phyloP scores from a whole-genome alignment of 2,797 vertebrate species.

The Poeciliopsis paucimaculata region DNA sequence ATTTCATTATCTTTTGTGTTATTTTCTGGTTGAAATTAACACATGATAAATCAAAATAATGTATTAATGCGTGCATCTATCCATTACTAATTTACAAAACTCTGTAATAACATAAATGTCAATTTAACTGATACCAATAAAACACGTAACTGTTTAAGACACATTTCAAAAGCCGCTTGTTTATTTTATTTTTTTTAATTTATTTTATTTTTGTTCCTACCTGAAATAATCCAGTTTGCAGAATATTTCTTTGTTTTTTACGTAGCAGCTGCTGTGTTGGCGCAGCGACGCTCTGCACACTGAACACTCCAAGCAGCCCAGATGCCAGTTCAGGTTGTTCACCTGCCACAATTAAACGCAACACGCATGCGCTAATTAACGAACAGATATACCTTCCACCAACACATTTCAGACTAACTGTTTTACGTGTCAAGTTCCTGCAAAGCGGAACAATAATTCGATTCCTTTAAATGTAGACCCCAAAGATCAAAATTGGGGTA shows the following conservation, averaged over 20 bases:
- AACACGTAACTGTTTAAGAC: background rate
- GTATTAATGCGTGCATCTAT: background rate
- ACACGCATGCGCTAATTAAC: background rate
- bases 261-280: constrained; percentile 98
- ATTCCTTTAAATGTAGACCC: background rate
- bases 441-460: background rate
- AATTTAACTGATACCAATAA: background rate
- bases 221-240: constrained; percentile 99
- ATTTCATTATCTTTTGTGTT: background rate
- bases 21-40: background rate
- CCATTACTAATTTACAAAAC: background rate
- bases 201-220: constrained; percentile 78
- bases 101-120: background rate
- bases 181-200: too few relatives aligned
- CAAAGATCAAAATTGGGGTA: background rate
- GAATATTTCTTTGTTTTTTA: constrained; percentile 99
- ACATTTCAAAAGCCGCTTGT: too few relatives aligned
- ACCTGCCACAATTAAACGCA: constrained; percentile 79
- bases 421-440: background rate
- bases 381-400: background rate
- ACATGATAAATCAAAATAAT: background rate
- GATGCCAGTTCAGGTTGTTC: constrained; percentile 97
- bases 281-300: constrained; percentile 95
- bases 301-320: constrained; percentile 94
- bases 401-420: background rate